Evolutionary conservation across 2,113 vertebrate species (phyloP).

Genomic region (Rhinolophus sinicus): DNA sequence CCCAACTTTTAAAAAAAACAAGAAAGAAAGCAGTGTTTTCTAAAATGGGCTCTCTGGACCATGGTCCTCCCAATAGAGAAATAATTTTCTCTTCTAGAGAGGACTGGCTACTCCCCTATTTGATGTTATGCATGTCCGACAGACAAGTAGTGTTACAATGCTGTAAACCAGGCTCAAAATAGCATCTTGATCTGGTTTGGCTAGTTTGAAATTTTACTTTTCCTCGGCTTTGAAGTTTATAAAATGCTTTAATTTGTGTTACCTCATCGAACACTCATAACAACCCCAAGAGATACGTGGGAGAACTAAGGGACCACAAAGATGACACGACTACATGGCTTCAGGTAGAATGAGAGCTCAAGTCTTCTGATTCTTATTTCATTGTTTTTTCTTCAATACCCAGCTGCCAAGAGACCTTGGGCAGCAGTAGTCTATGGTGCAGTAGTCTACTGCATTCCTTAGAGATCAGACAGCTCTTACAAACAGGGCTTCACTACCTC

Average conservation of each 20-base stretch:
- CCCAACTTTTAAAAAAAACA: neutral
- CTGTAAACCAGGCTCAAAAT: neutral
- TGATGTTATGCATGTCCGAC: neutral
- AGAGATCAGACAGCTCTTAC: neutral
- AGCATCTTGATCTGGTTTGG: neutral
- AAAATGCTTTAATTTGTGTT: neutral
- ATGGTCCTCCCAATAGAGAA: neutral
- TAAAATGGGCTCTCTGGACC: neutral
- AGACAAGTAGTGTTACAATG: neutral
- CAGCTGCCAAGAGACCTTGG: neutral
- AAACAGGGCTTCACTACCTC: too few species aligned
- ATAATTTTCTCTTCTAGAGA: neutral
- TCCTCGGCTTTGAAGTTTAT: neutral
- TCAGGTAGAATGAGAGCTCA: neutral
- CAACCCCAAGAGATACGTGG: neutral
- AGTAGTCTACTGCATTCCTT: neutral
- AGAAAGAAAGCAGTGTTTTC: neutral
- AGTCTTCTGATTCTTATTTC: neutral
- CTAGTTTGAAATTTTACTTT: conserved; percentile 9
- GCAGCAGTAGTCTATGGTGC: neutral
- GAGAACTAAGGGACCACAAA: neutral
- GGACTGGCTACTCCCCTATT: neutral
- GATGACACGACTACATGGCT: neutral
- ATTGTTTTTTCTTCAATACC: neutral
- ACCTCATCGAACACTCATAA: neutral